Base-by-base conservation (phyloP, 2,113 vertebrate genomes). In the Vireo altiloquus region DNA sequence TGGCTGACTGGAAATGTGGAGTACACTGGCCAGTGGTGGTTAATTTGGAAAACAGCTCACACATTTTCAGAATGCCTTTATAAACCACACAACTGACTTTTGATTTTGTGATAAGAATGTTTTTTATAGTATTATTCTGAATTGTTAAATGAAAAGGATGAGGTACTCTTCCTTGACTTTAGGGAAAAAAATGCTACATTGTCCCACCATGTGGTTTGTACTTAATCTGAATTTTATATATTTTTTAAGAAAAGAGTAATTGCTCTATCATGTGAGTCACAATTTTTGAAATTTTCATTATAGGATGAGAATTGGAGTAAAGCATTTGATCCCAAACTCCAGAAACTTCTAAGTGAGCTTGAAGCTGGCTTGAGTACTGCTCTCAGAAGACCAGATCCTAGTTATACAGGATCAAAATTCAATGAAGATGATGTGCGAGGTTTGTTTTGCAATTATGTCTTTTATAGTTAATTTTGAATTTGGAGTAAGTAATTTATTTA, bases 261-360 rank as follows among this genome's bases (percentile, higher is more conserved):
- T 66, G 1, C 52, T 75, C 20, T 53, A 14, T 59, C 20, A n/a
- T 2, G 2, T 72, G 30, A 57, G 27, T 92, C 17, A 57, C 23
- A 70, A 57, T 82, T 47, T 92, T 59, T 82, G 9, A 69, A 59
- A 74, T 80, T 83, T 94, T 94, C 79, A 10, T 95, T 70, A 27
- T 92, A 99, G 99, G 98, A 99, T 98, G 99, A 99, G 63, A 98
- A 95, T 69, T 99, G 99, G 99, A 98, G 98, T 96, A 98, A 98
- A 95, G 95, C 97, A 28, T 98, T 99, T 95, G 99, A 99, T 95
- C 99, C 99, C 4, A 99, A 99, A 92, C 98, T 99, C 33, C 99
- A 99, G 88, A 98, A 97, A 85, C 98, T 99, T 95, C 96, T 99
- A 92, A 99, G 97, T 96, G 99, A 99, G 60, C 97, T 99, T 80